Percentiles rank a stretch among this genome's conserved stretches.
Evolutionary conservation across 2,113 vertebrate species (phyloP).

Genomic region (Syngnathus floridae): DNA sequence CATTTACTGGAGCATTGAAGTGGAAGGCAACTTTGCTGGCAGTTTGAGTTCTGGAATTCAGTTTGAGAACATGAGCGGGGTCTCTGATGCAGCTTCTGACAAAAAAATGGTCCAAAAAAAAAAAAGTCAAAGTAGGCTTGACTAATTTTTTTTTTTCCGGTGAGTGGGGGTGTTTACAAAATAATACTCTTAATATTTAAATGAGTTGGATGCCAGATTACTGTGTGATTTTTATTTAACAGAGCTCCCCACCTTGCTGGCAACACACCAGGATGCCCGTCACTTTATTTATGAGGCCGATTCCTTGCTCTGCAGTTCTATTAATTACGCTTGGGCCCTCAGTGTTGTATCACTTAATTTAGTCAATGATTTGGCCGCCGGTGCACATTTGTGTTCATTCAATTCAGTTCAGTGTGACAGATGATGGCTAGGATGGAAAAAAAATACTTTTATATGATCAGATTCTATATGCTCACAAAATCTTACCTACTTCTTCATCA

Average conservation of each 20-base stretch:
- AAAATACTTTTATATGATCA: not conserved
- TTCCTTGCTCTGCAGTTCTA: not conserved
- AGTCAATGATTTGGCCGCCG: slow-evolving; percentile 7
- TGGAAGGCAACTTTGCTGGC: not conserved
- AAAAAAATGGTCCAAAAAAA: not conserved
- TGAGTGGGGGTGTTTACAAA: too few species aligned
- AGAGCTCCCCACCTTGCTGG: slow-evolving; percentile 3
- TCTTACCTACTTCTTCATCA: not conserved
- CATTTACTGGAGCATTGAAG: slow-evolving; percentile 2
- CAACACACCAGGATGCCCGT: not conserved
- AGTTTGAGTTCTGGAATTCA: slow-evolving; percentile 2
- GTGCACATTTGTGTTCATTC: not conserved
- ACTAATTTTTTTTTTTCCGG: too few species aligned
- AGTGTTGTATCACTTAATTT: slow-evolving; percentile 6
- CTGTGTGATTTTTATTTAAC: not conserved
- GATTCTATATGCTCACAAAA: not conserved
- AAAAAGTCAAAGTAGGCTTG: not conserved
- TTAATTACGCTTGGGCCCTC: slow-evolving; percentile 1
- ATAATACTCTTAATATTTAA: too few species aligned
- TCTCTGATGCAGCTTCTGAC: not conserved
- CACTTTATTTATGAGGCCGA: slow-evolving; percentile 1
- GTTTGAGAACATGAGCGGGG: not conserved
- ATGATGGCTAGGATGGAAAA: not conserved
- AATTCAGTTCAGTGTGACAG: not conserved
- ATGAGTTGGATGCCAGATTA: too few species aligned